Base-by-base conservation (phyloP, 2,113 vertebrate genomes). In the Varanus salvator region DNA sequence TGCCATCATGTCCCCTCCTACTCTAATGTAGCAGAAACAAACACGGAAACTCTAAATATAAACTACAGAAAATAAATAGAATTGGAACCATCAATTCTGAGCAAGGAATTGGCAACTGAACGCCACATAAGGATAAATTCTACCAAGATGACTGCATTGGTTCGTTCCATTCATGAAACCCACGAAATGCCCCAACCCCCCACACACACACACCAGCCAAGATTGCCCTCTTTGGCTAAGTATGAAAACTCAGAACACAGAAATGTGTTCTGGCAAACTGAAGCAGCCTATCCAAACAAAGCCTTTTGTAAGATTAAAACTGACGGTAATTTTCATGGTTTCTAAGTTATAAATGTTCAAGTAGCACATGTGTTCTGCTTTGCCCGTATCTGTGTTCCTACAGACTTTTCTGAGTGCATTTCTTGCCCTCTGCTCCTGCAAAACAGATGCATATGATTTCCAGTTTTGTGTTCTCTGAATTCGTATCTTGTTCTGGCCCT, bases 1-100 rank as follows among this genome's bases (percentile, higher is more conserved):
- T 88, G 57, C 66, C 54, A 84, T 88, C 74, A 38, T 44, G 44
- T 23, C 81, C 86, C 17, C 78, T 85, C 88, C 31, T 48, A 14
- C 23, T 84, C 90, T 88, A 80, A 90, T 15, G 71, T 29, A 89
- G 52, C 9, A 75, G 34, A 23, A 29, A 12, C 57, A 91, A 78
- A 27, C 68, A 78, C 34, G 82, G 90, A 94, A 93, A 91, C 52
- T 12, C 90, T 84, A 90, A 52, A 15, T 72, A 86, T 69, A 77
- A 87, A 12, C 21, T 74, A 84, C 68, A 90, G 89, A 68, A 94
- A 95, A 57, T 21, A 88, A 88, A 89, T 93, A 87, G 8, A 94
- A 93, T 89, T 0, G 0, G 19, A 90, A 6, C 64, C 91, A 60
- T 86, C 57, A 86, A 15, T 78, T 91, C 50, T 52, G 81, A 80